These are phyloP conservation scores for Cynodonichthys magdalenae DNA, from an alignment of 2,797 vertebrate species.

Conservation along the genomic window DNA sequence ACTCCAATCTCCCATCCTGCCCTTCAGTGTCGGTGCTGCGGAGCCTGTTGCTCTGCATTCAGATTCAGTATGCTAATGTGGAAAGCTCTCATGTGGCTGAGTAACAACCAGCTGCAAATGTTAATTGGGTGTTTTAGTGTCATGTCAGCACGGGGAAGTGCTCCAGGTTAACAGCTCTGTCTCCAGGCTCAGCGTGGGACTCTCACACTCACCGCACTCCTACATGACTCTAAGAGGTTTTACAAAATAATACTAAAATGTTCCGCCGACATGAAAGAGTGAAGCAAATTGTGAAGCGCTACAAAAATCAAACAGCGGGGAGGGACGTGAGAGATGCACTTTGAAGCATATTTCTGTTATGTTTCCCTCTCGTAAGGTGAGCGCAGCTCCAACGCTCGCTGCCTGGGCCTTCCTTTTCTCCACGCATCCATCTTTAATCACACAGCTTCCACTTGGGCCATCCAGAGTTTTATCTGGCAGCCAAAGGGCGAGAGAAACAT, in stretches of 20 bases:
- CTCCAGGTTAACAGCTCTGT: constrained; percentile 61
- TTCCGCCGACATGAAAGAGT: constrained; percentile 26
- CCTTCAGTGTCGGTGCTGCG: constrained; percentile 23
- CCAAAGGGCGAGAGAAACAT: constrained; percentile 23
- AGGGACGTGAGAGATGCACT: constrained; percentile 27
- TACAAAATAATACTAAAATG: constrained; percentile 37
- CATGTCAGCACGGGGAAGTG: constrained; percentile 57
- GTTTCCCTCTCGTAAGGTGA: constrained; percentile 31
- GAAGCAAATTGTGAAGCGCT: constrained; percentile 25
- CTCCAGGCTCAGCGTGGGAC: constrained; percentile 22
- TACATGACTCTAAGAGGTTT: constrained; percentile 24
- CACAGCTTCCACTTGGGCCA: constrained; percentile 41
- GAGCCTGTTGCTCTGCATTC: constrained; percentile 63
- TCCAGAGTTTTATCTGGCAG: constrained; percentile 43
- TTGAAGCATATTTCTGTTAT: constrained; percentile 45
- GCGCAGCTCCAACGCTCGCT: constrained; percentile 14
- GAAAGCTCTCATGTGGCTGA: constrained; percentile 46
- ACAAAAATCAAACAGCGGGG: constrained; percentile 39
- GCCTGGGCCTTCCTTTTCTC: constrained; percentile 8
- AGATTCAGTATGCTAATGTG: constrained; percentile 54
- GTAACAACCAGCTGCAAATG: constrained; percentile 60
- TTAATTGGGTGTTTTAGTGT: constrained; percentile 71
- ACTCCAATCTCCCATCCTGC: not conserved
- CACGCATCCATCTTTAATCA: constrained; percentile 54
- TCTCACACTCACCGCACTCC: constrained; percentile 13